Evolutionary conservation across 2,113 vertebrate genomes (phyloP).

Genomic region (Panthera uncia): DNA sequence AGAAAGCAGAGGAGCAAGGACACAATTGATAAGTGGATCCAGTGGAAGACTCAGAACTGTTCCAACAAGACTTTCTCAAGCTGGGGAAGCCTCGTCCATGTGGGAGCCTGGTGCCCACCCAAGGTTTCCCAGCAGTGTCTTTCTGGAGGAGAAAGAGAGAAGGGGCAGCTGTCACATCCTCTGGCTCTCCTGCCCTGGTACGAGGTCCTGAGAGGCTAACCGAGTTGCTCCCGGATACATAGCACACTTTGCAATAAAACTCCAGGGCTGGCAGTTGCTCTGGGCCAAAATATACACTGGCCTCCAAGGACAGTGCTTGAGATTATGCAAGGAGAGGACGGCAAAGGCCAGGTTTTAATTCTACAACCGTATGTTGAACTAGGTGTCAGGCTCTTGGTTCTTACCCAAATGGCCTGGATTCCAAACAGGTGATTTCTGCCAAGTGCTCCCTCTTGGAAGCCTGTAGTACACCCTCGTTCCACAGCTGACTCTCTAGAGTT

Average conservation of each 20-base stretch:
- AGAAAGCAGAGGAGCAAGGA: not conserved
- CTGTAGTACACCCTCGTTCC: not conserved
- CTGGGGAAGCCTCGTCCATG: not conserved
- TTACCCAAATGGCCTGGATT: not conserved
- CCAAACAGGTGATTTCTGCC: not conserved
- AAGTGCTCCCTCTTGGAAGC: not conserved
- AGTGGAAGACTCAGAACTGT: not conserved
- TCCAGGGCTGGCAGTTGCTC: too few species aligned
- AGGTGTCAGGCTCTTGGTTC: not conserved
- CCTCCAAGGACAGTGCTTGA: not conserved
- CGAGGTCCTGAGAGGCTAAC: not conserved
- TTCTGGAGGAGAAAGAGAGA: not conserved
- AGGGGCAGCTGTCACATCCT: not conserved
- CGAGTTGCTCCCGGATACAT: not conserved
- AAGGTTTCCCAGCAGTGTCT: not conserved
- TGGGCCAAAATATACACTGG: not conserved
- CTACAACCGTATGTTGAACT: not conserved
- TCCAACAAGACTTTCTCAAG: not conserved
- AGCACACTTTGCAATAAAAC: not conserved
- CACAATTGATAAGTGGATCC: not conserved
- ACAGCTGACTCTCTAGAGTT: not conserved
- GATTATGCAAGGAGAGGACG: not conserved
- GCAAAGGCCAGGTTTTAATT: not conserved
- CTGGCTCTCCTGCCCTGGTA: not conserved
- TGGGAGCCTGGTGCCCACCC: too few species aligned